These are phyloP conservation scores for Drosophila pruinosa DNA, from an alignment of 1,140 invertebrate species.

Conservation along the genomic window DNA sequence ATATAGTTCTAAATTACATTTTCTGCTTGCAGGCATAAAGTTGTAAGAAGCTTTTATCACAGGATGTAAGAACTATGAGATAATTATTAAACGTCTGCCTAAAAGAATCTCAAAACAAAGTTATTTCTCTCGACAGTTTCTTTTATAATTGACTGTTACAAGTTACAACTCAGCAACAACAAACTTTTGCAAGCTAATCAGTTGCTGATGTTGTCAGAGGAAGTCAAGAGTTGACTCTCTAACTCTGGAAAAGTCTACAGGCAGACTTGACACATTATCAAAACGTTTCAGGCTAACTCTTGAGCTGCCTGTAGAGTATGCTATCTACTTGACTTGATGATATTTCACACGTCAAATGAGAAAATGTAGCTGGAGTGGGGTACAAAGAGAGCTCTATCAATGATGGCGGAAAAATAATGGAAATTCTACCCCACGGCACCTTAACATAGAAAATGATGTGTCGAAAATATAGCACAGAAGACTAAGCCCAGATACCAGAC, in stretches of 20 bases:
- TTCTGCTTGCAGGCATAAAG: background rate
- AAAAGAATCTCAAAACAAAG: background rate
- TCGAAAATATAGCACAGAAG: slow-evolving; percentile 55
- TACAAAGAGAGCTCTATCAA: slow-evolving; percentile 41
- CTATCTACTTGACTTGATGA: slow-evolving; percentile 64
- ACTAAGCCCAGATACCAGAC: slow-evolving; percentile 45
- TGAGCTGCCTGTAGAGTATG: slow-evolving; percentile 28
- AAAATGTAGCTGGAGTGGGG: background rate
- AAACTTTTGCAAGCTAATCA: slow-evolving; percentile 47
- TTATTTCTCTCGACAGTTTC: background rate
- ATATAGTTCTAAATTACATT: too few species aligned
- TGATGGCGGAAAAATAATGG: slow-evolving; percentile 59
- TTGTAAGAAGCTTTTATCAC: background rate
- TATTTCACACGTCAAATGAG: slow-evolving; percentile 56
- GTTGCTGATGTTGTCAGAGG: slow-evolving; percentile 25
- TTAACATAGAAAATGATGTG: slow-evolving; percentile 73
- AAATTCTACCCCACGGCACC: slow-evolving; percentile 53
- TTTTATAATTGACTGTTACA: slow-evolving; percentile 19
- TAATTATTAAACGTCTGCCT: background rate
- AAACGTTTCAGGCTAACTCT: slow-evolving; percentile 46
- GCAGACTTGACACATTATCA: slow-evolving; percentile 56
- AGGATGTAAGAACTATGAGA: background rate
- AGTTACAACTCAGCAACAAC: slow-evolving; percentile 5
- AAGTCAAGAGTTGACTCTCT: slow-evolving; percentile 15
- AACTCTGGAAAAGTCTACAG: slow-evolving; percentile 17